Base-by-base conservation (phyloP, 2,797 vertebrate species). In the Hydrophis major region DNA sequence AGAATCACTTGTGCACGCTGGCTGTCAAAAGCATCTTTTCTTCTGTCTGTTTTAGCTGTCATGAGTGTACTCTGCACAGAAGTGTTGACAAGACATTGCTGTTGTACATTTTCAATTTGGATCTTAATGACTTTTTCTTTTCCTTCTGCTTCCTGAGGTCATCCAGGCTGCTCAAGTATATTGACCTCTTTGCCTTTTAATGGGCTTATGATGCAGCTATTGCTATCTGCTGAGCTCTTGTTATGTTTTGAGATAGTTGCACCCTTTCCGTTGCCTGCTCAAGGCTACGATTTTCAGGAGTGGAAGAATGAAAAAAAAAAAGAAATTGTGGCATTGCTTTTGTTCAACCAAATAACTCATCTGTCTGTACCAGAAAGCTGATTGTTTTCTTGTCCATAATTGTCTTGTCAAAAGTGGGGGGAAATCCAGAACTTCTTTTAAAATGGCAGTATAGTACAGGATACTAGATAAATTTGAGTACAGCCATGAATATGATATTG, bases 21-120 rank as follows among this genome's bases (percentile, higher is more conserved):
- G 97, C 97, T 98, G 98, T 98, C 98, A 98, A 98, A 98, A 98
- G 97, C 97, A 98, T 98, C 98, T 98, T 98, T 97, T 98, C 97
- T 98, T 97, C 98, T 98, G 97, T 98, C 98, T 98, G 97, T 98
- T 98, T 98, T 98, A 98, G 98, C 98, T 98, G 98, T 98, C 97
- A 98, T 98, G 97, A 98, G 97, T 98, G 97, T 98, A 97, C 98
- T 98, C 97, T 98, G 97, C 98, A 97, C 98, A 98, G 97, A 98
- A 98, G 98, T 98, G 98, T 98, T 98, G 98, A 98, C 98, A 98
- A 98, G 98, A 98, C 97, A 98, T 98, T 98, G 97, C 97, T 98
- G 98, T 98, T 98, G 98, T 98, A 98, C 97, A 98, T 98, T 98
- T 98, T 97, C 97, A 98, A 98, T 98, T 97, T 97, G 97, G 96